Evolutionary conservation across 2,113 vertebrate genomes (phyloP).

Genomic region (Petroica traversi): DNA sequence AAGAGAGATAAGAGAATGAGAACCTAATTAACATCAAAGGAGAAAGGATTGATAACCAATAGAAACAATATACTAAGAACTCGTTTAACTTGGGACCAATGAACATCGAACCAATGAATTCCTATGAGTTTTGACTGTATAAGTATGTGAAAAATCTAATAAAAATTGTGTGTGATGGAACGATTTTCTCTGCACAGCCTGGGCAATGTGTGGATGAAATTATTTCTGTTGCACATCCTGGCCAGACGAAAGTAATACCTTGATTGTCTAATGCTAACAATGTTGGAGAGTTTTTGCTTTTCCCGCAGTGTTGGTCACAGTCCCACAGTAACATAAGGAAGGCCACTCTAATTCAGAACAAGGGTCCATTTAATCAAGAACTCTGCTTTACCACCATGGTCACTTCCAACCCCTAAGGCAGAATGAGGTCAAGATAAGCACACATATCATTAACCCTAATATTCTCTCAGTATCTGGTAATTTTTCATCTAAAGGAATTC

Average conservation of each 20-base stretch:
- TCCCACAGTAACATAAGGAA: neutral
- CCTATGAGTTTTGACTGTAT: neutral
- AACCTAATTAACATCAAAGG: neutral
- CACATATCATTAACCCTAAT: neutral
- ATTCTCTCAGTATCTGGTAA: neutral
- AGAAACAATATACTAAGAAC: neutral
- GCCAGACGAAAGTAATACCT: neutral
- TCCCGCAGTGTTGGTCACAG: rapidly evolving
- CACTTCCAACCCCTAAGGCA: neutral
- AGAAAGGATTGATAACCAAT: rapidly evolving
- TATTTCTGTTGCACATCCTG: neutral
- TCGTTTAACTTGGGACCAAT: neutral
- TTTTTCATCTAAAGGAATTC: neutral
- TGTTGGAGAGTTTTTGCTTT: neutral
- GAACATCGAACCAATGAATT: neutral
- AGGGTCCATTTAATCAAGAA: neutral
- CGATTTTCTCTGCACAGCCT: neutral
- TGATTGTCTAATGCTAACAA: neutral
- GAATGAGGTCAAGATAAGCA: neutral
- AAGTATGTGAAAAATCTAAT: neutral
- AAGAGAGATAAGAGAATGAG: neutral
- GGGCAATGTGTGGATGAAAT: neutral
- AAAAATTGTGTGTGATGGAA: neutral
- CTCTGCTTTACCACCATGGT: neutral
- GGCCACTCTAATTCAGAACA: neutral